Evolutionary conservation across 2,888 invertebrate genomes (phyloP), one percentile per base, ranked within the genome.

Genomic region (Drosophila pseudotalamancana): DNA sequence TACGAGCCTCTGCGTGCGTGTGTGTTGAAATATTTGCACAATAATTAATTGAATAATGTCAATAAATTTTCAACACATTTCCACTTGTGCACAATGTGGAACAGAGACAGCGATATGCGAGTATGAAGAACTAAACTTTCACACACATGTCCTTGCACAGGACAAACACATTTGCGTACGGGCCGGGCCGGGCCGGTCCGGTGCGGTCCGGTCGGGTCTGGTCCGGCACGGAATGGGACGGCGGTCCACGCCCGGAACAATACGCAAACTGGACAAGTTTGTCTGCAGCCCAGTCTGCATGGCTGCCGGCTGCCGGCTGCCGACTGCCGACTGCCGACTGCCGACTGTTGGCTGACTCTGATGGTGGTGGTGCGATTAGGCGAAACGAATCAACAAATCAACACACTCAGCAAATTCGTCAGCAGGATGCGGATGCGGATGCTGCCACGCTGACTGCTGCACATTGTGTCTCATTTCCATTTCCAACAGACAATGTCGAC

Each of bases 11-110:
- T 48, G 48, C 56, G 55, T 61, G 51, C 53, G 32, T 68, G 61
- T 72, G 43, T 67, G 64, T 50, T 71, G 78, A 81, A 89, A 89
- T 89, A 89, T 90, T 90, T 89, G 81, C 87, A 89, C 89, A 88
- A 89, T 89, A 89, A 89, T 89, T 90, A 90, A 89, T 90, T 89
- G 89, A 89, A 88, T 89, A 89, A 89, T 89, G 89, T 89, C 89
- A 89, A 89, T 88, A 90, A 85, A 89, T 88, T 88, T 87, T 78
- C 87, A 89, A 89, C 89, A 89, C 88, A 90, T 87, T 88, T 82
- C 65, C 77, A 76, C 78, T 73, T 75, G 61, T 66, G 64, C 66
- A 50, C 55, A 70, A 62, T 56, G 73, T 48, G 57, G 18, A 64
- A 81, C 65, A 72, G 68, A 68, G 49, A 75, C 23, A 32, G 45